phyloP scores from a whole-genome alignment of 2,888 invertebrate genomes.

The Pristionchus japonicus region DNA sequence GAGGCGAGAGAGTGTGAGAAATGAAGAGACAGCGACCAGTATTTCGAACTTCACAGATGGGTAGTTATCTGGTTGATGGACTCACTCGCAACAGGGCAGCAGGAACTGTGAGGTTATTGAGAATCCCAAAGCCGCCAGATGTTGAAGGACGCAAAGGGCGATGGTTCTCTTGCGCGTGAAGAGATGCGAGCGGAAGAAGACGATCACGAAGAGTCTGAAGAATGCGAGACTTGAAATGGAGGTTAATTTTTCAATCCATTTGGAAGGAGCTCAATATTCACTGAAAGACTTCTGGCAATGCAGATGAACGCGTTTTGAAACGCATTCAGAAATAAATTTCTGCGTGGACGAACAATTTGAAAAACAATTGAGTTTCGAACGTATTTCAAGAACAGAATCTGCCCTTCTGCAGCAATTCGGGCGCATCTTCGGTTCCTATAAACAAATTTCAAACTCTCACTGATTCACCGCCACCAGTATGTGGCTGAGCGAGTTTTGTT shows the following conservation, averaged over 20 bases:
- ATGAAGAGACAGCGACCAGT: neutral
- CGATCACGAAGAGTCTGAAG: neutral
- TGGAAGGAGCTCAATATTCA: neutral
- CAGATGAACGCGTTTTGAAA: neutral
- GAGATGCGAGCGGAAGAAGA: neutral
- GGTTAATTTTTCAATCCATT: neutral
- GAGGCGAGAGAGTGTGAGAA: neutral
- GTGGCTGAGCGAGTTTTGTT: too few relatives aligned
- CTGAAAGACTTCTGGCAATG: neutral
- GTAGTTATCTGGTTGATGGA: too few relatives aligned
- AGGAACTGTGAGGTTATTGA: neutral
- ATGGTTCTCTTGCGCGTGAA: neutral
- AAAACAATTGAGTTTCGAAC: too few relatives aligned
- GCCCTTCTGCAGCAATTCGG: too few relatives aligned
- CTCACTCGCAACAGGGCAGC: conserved; percentile 35
- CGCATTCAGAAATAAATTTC: neutral
- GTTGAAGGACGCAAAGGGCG: neutral
- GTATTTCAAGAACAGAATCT: too few relatives aligned
- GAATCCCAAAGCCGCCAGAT: neutral
- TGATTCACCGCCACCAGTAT: too few relatives aligned
- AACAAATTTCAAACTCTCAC: too few relatives aligned
- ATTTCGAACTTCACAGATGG: too few relatives aligned
- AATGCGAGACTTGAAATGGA: neutral
- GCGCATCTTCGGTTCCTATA: too few relatives aligned
- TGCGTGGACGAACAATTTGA: too few relatives aligned